Base-by-base conservation (phyloP, 2,113 vertebrate genomes). In the Nymphicus hollandicus region DNA sequence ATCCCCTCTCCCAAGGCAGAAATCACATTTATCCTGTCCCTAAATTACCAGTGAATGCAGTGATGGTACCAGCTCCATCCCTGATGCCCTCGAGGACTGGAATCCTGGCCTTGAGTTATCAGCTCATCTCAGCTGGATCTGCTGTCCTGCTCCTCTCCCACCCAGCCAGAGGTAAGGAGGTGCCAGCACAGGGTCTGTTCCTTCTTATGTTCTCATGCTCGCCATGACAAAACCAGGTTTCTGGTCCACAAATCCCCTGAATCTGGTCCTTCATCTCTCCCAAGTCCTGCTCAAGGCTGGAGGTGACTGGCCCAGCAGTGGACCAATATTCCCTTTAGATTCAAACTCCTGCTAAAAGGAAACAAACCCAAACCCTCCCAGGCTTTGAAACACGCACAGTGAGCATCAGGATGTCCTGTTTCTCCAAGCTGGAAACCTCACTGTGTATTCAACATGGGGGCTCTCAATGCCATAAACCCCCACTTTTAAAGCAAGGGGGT, bases 1-100 rank as follows among this genome's bases (percentile, higher is more conserved):
- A 96, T 65, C 41, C 89, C 91, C 77, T 89, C 58, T 68, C 84
- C 81, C 20, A 9, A 83, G 58, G 83, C 76, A 78, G 39, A 83
- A 3, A 6, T 58, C 69, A 43, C 25, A 49, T 39, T 18, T 64
- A 9, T 19, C 35, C 53, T 29, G n/a, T 60, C 61, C 66, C 53
- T 84, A 29, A 50, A 63, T 29, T 13, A n/a, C 44, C 86, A 79
- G 47, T 8, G 46, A 88, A 39, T 79, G 86, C 77, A 78, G 52
- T 6, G 61, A 81, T 56, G 44, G 64, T 8, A 69, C n/a, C 50
- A 73, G 44, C 72, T 76, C 77, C 77, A 50, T 13, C 61, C 60
- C 23, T 0, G 0, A 31, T 9, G 65, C 43, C 55, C 58, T 35
- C 25, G 33, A n/a, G 49, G 49, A 47, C 53, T 35, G 6, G 60